These are phyloP conservation scores for Proales similis DNA, from an alignment of 1,140 invertebrate species.

Conservation along the genomic window DNA sequence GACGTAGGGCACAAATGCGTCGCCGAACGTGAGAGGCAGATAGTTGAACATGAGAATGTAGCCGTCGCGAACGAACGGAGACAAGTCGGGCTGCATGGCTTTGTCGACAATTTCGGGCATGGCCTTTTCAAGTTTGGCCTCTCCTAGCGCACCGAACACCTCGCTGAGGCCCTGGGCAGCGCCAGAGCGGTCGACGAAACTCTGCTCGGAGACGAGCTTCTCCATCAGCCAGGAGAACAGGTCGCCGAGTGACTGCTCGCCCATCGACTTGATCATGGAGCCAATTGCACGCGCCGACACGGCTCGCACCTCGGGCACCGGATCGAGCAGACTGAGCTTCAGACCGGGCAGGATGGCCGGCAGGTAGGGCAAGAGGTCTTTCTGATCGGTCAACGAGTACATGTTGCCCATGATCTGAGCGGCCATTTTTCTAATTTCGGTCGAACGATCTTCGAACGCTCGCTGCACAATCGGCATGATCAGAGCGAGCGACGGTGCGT, in stretches of 20 bases:
- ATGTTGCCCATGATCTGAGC: slow-evolving; percentile 97
- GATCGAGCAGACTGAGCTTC: slow-evolving; percentile 89
- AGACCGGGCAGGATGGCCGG: slow-evolving; percentile 91
- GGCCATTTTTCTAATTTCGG: slow-evolving; percentile 95
- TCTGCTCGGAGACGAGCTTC: slow-evolving; percentile 87
- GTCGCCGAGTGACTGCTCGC: slow-evolving; percentile 79
- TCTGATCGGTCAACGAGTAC: slow-evolving; percentile 97
- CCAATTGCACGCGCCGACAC: slow-evolving; percentile 88
- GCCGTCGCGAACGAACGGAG: slow-evolving; percentile 94
- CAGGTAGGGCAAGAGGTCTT: slow-evolving; percentile 91
- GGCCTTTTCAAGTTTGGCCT: slow-evolving; percentile 84
- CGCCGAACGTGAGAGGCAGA: slow-evolving; percentile 89
- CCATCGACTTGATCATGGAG: slow-evolving; percentile 89
- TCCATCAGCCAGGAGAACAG: slow-evolving; percentile 92
- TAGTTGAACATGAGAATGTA: slow-evolving; percentile 99
- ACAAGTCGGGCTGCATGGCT: slow-evolving; percentile 76
- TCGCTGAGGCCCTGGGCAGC: slow-evolving; percentile 85
- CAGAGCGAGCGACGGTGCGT: slow-evolving; percentile 90
- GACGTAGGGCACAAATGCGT: slow-evolving; percentile 90
- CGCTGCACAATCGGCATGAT: slow-evolving; percentile 98
- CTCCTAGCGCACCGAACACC: slow-evolving; percentile 88
- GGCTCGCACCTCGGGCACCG: slow-evolving; percentile 87
- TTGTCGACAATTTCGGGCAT: slow-evolving; percentile 98
- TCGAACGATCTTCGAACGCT: slow-evolving; percentile 90
- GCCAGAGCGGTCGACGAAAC: slow-evolving; percentile 87